Base-by-base conservation (phyloP, 2,888 invertebrate genomes). In the Anthoptus insignis region DNA sequence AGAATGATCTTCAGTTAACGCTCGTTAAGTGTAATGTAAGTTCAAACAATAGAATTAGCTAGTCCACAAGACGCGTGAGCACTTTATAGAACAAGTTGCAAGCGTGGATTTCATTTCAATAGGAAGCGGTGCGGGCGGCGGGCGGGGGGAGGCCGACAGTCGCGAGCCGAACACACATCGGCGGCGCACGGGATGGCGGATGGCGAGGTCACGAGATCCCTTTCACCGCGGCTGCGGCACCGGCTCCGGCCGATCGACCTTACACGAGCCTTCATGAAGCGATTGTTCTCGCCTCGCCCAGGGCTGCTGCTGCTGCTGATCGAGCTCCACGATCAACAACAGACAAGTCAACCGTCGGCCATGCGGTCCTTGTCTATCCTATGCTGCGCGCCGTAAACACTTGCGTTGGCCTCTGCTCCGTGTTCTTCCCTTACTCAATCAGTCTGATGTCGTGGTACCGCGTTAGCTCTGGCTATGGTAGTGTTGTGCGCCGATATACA, bases 191-290 rank as follows among this genome's bases (percentile, higher is more conserved):
- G 47, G 34, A 57, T 76, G 77, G 79, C 79, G 78, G 83, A 84
- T 83, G 82, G 81, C 89, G 89, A 89, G 89, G 89, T 87, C 89
- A 83, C 73, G 78, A 77, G 79, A 82, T 85, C 82, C 89, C 91
- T 90, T 90, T 91, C 91, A 90, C 90, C 87, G 77, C 79, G 87
- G 83, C 86, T 6, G 37, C 11, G 34, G 34, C 34, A 70, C 69
- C 64, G 68, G 14, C 4, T 4, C 42, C 42, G 42, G 19, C 5
- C n/a, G n/a, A 67, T 71, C 87, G 88, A 86, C 89, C 88, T 89
- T 86, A 87, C 80, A 72, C 80, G 79, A 82, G 84, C 89, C 89
- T 89, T 89, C 83, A 79, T 83, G 82, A 78, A 82, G 76, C 83
- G 82, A 86, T 87, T 73, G 71, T 72, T 70, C 52, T 29, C 57